These are phyloP conservation scores for Chloroclystis v-ata DNA, from an alignment of 2,888 invertebrate genomes.

Conservation along the genomic window DNA sequence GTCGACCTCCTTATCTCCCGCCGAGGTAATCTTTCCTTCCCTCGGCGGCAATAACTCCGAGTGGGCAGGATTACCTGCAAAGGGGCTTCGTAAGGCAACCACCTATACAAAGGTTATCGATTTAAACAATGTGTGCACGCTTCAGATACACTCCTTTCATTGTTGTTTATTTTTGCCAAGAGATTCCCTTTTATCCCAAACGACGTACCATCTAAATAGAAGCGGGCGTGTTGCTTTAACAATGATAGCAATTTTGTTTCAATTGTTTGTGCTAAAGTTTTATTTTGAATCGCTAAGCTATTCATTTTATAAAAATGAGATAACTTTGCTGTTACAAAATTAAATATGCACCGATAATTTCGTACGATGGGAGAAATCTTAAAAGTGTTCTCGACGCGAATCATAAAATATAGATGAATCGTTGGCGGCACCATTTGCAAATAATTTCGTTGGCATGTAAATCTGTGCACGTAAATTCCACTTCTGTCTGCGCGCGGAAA, in stretches of 20 bases:
- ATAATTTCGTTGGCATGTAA: constrained; percentile 73
- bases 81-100: constrained; percentile 72
- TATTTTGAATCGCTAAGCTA: constrained; percentile 2
- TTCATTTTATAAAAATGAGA: background rate
- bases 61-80: constrained; percentile 78
- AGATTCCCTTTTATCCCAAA: constrained; percentile 26
- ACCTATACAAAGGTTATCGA: constrained; percentile 74
- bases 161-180: constrained; percentile 42
- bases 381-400: constrained; percentile 44
- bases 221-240: constrained; percentile 22
- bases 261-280: constrained; percentile 3
- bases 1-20: constrained; percentile 78
- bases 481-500: constrained; percentile 74
- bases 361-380: constrained; percentile 39
- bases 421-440: constrained; percentile 66
- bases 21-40: constrained; percentile 78
- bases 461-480: constrained; percentile 74
- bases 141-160: constrained; percentile 52
- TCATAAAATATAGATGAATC: constrained; percentile 65
- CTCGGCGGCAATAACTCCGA: constrained; percentile 77
- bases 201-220: constrained; percentile 22
- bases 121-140: constrained; percentile 68
- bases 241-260: constrained; percentile 8
- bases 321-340: background rate
- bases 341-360: constrained; percentile 14